A percentile compares a stretch with the other conserved stretches of the same genome.
These are phyloP conservation scores for Acestrorhynchus altus DNA, from an alignment of 2,797 vertebrate species.

Conservation along the genomic window DNA sequence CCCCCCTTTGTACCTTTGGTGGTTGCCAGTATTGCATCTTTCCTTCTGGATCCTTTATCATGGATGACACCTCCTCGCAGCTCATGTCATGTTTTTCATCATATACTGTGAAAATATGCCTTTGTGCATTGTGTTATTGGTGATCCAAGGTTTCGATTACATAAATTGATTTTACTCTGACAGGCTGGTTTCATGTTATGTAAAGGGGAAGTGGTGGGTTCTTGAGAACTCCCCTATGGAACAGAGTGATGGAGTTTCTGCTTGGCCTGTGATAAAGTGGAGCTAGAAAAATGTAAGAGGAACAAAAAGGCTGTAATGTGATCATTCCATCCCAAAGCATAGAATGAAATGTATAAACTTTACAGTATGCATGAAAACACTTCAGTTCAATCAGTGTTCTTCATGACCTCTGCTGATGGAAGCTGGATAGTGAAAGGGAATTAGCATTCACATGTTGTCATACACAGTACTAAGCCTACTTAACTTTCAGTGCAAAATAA, in stretches of 20 bases:
- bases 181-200: conserved; percentile 66
- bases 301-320: too few species aligned
- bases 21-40: conserved; percentile 34
- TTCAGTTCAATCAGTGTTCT: not conserved
- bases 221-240: conserved; percentile 69
- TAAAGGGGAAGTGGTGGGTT: conserved; percentile 67
- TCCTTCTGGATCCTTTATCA: conserved; percentile 33
- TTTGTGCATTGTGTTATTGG: conserved; percentile 58
- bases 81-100: conserved; percentile 46
- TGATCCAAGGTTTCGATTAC: conserved; percentile 66
- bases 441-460: not conserved
- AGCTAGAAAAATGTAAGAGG: not conserved
- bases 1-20: conserved; percentile 27
- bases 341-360: not conserved
- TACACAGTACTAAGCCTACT: not conserved
- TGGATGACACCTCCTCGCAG: conserved; percentile 50
- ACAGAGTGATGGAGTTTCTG: conserved; percentile 54
- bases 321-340: not conserved
- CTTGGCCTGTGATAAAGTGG: conserved; percentile 7
- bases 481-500: not conserved
- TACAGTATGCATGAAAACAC: not conserved
- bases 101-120: conserved; percentile 58
- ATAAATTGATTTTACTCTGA: conserved; percentile 63
- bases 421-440: not conserved
- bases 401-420: not conserved